These are phyloP conservation scores for Eupithecia exiguata DNA, from an alignment of 2,888 invertebrate genomes.

Conservation along the genomic window DNA sequence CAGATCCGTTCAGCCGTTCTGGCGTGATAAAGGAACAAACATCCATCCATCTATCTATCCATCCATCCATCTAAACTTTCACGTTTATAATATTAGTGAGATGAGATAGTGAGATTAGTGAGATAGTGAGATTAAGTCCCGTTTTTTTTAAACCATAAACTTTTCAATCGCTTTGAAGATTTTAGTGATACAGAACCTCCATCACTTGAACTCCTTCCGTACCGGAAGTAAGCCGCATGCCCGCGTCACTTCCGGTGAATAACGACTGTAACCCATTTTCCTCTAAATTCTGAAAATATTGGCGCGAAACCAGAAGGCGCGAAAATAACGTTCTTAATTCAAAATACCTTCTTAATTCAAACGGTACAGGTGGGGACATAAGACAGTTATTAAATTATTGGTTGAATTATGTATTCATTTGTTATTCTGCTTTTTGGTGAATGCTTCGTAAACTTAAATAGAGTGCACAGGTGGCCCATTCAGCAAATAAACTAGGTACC, in stretches of 20 bases:
- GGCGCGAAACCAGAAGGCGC: conserved; percentile 40
- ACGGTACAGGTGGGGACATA: conserved; percentile 4
- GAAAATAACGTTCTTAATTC: conserved; percentile 24
- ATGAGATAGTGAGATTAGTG: too few species aligned
- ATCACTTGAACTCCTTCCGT: conserved; percentile 11
- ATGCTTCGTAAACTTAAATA: neutral
- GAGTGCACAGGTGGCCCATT: too few species aligned
- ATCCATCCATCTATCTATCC: too few species aligned
- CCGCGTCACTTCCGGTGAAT: conserved; percentile 72
- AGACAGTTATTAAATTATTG: neutral
- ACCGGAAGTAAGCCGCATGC: conserved; percentile 58
- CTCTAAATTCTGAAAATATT: conserved; percentile 70
- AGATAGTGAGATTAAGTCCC: too few species aligned
- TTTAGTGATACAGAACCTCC: conserved; percentile 5
- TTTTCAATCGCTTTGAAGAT: neutral
- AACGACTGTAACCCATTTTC: conserved; percentile 73
- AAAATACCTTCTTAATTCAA: conserved; percentile 24
- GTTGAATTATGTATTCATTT: neutral
- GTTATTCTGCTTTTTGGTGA: too few species aligned
- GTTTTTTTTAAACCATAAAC: neutral
- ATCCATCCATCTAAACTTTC: too few species aligned
- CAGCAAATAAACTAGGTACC: too few species aligned
- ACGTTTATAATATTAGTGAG: too few species aligned
- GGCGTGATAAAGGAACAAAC: too few species aligned
- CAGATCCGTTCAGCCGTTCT: too few species aligned